Percentiles rank a stretch among this genome's conserved stretches.
These are phyloP conservation scores for Formica aserva DNA, from an alignment of 2,888 invertebrate genomes.

Conservation along the genomic window DNA sequence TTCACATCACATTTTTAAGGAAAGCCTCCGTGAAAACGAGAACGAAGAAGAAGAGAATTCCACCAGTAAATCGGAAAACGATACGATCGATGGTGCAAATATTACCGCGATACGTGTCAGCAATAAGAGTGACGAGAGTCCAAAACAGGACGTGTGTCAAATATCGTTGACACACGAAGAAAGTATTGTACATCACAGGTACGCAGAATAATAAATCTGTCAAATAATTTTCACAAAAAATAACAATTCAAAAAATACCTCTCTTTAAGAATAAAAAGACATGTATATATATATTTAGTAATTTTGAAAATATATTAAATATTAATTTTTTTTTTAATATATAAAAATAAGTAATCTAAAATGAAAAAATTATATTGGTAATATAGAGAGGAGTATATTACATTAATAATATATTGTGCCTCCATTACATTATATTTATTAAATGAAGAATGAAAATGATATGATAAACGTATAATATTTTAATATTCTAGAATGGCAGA, in stretches of 20 bases:
- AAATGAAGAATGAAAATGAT: not conserved
- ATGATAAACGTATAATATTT: not conserved
- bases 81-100: conserved; percentile 58
- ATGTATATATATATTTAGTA: not conserved
- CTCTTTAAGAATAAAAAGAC: not conserved
- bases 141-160: conserved; percentile 4
- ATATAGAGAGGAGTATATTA: too few species aligned
- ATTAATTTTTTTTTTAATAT: not conserved
- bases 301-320: not conserved
- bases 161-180: conserved; percentile 26
- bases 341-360: not conserved
- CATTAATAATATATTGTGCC: not conserved
- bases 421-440: not conserved
- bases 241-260: not conserved
- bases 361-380: not conserved
- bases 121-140: conserved; percentile 21
- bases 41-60: conserved; percentile 62
- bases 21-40: not conserved
- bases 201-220: not conserved
- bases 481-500: conserved; percentile 33
- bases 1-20: conserved; percentile 4
- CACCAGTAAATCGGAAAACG: conserved; percentile 59
- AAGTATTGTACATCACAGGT: conserved; percentile 16
- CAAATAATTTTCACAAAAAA: not conserved
- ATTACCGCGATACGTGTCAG: conserved; percentile 71